phyloP scores from a whole-genome alignment of 2,888 invertebrate genomes.

The Temnothorax rugatulus region DNA sequence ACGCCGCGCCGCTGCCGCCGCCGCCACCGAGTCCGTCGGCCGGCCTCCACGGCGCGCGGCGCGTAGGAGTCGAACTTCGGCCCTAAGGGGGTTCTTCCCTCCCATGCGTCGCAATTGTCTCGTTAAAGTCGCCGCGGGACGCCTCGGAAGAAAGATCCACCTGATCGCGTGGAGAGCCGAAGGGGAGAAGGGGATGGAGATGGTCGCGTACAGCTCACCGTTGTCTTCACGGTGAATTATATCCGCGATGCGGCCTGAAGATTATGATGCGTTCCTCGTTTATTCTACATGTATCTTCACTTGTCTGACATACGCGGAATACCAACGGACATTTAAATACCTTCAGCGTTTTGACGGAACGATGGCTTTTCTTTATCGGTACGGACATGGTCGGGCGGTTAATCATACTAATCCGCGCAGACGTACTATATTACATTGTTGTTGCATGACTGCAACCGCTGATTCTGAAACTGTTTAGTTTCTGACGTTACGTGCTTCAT shows the following conservation, averaged over 20 bases:
- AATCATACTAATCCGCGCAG: background rate
- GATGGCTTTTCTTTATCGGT: constrained; percentile 16
- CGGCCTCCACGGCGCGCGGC: constrained; percentile 73
- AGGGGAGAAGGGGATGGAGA: background rate
- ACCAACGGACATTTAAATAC: constrained; percentile 9
- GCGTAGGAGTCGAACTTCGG: constrained; percentile 77
- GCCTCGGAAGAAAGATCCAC: constrained; percentile 54
- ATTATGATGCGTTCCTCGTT: constrained; percentile 43
- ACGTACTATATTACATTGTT: background rate
- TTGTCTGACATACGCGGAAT: constrained; percentile 21
- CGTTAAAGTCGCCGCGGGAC: constrained; percentile 79
- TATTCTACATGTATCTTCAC: constrained; percentile 23
- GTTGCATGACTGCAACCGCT: background rate
- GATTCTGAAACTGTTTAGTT: constrained; percentile 1
- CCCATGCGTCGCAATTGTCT: constrained; percentile 76
- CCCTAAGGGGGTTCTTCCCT: constrained; percentile 61
- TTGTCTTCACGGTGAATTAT: constrained; percentile 53
- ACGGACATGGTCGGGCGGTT: background rate
- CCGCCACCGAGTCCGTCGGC: constrained; percentile 39
- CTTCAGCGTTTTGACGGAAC: constrained; percentile 24
- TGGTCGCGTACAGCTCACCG: constrained; percentile 56
- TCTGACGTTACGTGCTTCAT: background rate
- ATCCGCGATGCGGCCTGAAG: constrained; percentile 39
- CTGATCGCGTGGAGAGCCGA: constrained; percentile 34
- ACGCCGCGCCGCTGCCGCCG: constrained; percentile 51